Base-by-base conservation (phyloP, 2,888 invertebrate genomes). In the Synanthedon formicaeformis region DNA sequence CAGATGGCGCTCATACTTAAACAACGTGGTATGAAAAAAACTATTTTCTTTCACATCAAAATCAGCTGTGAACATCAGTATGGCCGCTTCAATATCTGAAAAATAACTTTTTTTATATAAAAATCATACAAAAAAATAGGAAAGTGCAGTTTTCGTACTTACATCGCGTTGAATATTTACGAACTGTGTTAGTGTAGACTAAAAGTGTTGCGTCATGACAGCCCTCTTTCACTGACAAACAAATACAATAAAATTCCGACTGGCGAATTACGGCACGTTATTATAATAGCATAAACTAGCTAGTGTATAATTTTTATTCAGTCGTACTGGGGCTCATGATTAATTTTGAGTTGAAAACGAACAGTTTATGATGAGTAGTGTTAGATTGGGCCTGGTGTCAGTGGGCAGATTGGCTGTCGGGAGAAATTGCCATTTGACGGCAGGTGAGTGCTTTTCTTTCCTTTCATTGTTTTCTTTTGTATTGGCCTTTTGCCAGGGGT, bases 191-290 rank as follows among this genome's bases (percentile, higher is more conserved):
- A 71, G 78, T 81, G 81, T 81, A 82, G 78, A 78, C 76, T 81
- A 75, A 82, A 84, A 83, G 84, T 86, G 86, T 88, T 88, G 88
- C 87, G 87, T 88, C 88, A 88, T 87, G 87, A 83, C 81, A 82
- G 66, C 76, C 78, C 83, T 82, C 84, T 49, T 23, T 85, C 82
- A 78, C 85, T 86, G 85, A 85, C 85, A 87, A 86, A 84, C 77
- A 87, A 84, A 82, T 83, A 84, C 79, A 84, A 82, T 81, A 85
- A 82, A 81, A 77, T 82, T 77, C 77, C 75, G 68, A 75, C 67
- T 74, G 66, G 65, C 71, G 64, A 68, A 69, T 69, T 69, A 66
- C 69, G 61, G 65, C 65, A 59, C 65, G 59, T 50, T 45, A 48
- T 52, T 66, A 59, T 63, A 56, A 61, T 64, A 60, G 63, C 67